These are phyloP conservation scores for Magallana ariakensis DNA, from an alignment of 1,140 invertebrate species.

Conservation along the genomic window DNA sequence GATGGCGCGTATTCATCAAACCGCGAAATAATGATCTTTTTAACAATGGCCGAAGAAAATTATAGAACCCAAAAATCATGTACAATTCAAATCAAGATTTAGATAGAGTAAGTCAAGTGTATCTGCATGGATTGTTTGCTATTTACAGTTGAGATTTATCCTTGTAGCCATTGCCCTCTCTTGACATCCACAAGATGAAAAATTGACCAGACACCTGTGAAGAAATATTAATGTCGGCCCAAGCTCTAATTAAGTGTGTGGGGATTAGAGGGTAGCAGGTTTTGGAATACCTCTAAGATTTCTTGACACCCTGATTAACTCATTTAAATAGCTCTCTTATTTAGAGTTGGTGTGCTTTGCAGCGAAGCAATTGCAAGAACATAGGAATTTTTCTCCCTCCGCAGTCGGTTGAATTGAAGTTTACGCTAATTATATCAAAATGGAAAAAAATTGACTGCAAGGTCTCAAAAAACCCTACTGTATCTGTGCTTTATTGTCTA, in stretches of 20 bases:
- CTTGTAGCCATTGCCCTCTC: neutral
- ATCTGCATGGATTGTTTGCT: neutral
- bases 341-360: too few relatives aligned
- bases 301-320: too few relatives aligned
- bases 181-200: slow-evolving; percentile 3
- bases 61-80: neutral
- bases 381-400: too few relatives aligned
- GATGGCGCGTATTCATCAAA: neutral
- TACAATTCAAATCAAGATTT: neutral
- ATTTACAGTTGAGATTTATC: neutral
- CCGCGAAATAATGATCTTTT: neutral
- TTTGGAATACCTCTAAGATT: neutral
- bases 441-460: too few relatives aligned
- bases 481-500: neutral
- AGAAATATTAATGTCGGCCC: neutral
- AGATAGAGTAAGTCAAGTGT: neutral
- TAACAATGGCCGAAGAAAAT: neutral
- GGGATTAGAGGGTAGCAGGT: neutral
- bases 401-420: too few relatives aligned
- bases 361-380: too few relatives aligned
- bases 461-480: too few relatives aligned
- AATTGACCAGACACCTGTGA: slow-evolving; percentile 11
- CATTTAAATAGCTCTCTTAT: too few relatives aligned
- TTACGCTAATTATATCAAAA: too few relatives aligned
- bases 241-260: neutral